Conservation (phyloP, 1,140 invertebrate genomes). For the Anastrepha ludens region DNA sequence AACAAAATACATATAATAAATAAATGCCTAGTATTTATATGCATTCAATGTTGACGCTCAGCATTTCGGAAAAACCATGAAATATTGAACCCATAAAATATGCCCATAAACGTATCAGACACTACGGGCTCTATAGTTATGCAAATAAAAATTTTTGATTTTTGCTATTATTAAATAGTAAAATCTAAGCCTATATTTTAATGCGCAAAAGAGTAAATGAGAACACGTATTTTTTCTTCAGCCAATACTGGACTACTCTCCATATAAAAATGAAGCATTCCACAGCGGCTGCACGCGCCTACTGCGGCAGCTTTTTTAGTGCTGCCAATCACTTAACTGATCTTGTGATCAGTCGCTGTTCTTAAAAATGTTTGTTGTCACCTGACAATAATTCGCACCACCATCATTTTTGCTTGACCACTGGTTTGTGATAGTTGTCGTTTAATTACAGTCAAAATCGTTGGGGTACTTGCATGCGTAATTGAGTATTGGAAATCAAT, state of each 20-base stretch:
- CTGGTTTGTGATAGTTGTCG: not conserved
- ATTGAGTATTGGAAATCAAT: not conserved
- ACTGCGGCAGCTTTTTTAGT: not conserved
- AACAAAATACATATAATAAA: not conserved
- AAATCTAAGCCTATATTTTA: not conserved
- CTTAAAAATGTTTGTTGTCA: not conserved
- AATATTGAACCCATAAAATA: constrained; percentile 33
- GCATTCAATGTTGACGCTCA: constrained; percentile 8
- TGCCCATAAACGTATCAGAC: constrained; percentile 1
- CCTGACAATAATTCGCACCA: not conserved
- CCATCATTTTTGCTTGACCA: not conserved
- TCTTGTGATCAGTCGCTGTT: not conserved
- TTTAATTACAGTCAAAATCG: not conserved
- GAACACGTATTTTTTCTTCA: not conserved
- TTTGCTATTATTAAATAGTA: not conserved
- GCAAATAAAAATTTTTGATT: not conserved
- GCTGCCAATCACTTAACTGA: not conserved
- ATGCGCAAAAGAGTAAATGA: not conserved
- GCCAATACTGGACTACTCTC: not conserved
- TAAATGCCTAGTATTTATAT: not conserved
- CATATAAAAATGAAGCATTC: not conserved
- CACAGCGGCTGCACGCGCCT: not conserved
- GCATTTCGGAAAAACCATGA: not conserved
- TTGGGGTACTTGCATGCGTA: not conserved
- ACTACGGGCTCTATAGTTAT: constrained; percentile 20